These are phyloP conservation scores for Misgurnus anguillicaudatus DNA, from an alignment of 2,113 vertebrate species.

Conservation along the genomic window DNA sequence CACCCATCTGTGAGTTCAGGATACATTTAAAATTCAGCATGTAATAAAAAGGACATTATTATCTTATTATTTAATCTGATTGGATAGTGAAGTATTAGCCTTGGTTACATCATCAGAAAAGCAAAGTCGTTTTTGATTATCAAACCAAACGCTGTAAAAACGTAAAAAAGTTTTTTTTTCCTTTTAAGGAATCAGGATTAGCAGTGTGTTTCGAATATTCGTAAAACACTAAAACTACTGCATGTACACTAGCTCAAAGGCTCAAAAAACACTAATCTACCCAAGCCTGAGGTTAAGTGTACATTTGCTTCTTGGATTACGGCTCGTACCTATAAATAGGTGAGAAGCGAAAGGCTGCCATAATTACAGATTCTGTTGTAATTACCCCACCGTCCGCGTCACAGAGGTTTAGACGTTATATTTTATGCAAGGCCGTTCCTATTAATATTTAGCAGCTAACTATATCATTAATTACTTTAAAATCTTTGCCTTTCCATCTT, in stretches of 20 bases:
- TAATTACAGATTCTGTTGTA: conserved; percentile 92
- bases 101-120: no score
- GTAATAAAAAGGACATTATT: not conserved
- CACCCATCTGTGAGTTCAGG: conserved; percentile 89
- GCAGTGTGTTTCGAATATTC: not conserved
- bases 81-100: no score
- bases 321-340: conserved; percentile 83
- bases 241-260: not conserved
- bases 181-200: not conserved
- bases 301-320: conserved; percentile 63
- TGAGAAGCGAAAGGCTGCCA: conserved; percentile 37
- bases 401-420: conserved; percentile 92
- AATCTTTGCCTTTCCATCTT: conserved; percentile 89
- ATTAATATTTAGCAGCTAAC: conserved; percentile 99
- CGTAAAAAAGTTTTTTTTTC: no score
- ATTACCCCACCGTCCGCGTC: conserved; percentile 91
- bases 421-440: conserved; percentile 96
- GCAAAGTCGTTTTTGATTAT: no score
- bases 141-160: no score
- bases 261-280: not conserved
- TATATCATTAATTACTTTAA: conserved; percentile 99
- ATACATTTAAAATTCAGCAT: no score
- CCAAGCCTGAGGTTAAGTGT: conserved; percentile 69
- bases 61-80: not conserved
- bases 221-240: not conserved